Evolutionary conservation across 2,888 invertebrate species (phyloP).

Genomic region (Rhyacophila evoluta): DNA sequence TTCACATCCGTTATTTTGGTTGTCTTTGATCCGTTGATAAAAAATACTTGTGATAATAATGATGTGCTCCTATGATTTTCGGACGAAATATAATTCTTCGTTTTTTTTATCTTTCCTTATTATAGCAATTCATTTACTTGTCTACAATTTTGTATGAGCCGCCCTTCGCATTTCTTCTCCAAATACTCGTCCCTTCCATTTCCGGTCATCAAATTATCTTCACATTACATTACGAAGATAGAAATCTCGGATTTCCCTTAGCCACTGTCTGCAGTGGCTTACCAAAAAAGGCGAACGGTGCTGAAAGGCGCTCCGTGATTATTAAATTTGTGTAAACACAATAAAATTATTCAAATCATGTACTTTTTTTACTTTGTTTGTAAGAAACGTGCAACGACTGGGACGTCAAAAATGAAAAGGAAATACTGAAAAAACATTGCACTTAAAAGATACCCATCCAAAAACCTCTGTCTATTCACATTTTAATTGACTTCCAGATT

Average conservation of each 20-base stretch:
- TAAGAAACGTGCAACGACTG: too few species aligned
- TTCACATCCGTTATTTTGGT: background rate
- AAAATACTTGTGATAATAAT: background rate
- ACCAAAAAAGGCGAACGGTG: background rate
- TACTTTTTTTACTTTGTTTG: too few species aligned
- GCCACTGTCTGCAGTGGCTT: background rate
- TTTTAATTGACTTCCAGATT: too few species aligned
- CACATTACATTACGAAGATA: slow-evolving; percentile 24
- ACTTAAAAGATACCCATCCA: too few species aligned
- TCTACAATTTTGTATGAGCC: background rate
- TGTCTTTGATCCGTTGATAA: background rate
- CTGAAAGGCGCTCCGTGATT: background rate
- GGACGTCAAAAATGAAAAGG: too few species aligned
- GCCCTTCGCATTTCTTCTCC: background rate
- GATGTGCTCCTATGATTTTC: background rate
- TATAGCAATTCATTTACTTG: slow-evolving; percentile 9
- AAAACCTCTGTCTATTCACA: too few species aligned
- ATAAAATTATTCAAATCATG: too few species aligned
- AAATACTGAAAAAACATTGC: too few species aligned
- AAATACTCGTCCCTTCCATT: background rate
- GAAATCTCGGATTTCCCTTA: slow-evolving; percentile 19
- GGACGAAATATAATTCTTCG: background rate
- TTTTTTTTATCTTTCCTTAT: background rate
- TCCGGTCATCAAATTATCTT: slow-evolving; percentile 21
- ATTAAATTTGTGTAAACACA: too few species aligned